Evolutionary conservation across 2,797 vertebrate genomes (phyloP).

Genomic region (Peromyscus eremicus): DNA sequence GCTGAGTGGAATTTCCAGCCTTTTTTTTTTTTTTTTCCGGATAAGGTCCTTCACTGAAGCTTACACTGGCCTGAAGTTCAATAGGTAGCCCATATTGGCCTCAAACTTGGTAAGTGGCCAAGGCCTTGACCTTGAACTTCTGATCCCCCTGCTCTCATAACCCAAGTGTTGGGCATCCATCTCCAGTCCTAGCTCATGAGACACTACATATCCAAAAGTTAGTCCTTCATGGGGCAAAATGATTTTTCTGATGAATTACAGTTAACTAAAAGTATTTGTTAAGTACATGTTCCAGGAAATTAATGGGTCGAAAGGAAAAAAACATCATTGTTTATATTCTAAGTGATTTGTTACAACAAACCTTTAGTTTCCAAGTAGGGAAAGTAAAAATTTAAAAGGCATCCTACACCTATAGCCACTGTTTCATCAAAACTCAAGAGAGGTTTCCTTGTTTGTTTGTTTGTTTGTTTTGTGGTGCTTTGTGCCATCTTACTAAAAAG

Average conservation of each 20-base stretch:
- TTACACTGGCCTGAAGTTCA: background rate
- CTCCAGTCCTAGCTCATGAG: background rate
- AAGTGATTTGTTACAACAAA: constrained; percentile 41
- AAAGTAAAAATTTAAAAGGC: constrained; percentile 1
- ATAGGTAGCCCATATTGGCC: no score
- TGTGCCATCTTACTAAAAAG: background rate
- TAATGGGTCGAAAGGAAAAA: constrained; percentile 47
- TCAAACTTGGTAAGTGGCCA: background rate
- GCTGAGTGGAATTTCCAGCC: background rate
- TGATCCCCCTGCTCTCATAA: background rate
- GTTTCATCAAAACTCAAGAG: constrained; percentile 23
- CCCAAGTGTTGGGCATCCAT: background rate
- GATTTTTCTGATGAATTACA: constrained; percentile 38
- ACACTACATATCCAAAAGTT: background rate
- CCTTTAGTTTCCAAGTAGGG: background rate
- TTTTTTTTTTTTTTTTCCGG: background rate
- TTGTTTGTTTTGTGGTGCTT: background rate
- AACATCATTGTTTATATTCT: constrained; percentile 1
- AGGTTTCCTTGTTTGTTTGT: background rate
- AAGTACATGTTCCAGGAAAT: background rate
- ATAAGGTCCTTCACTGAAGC: background rate
- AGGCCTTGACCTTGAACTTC: background rate
- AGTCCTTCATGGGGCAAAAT: background rate
- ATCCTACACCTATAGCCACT: background rate
- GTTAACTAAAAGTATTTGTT: background rate